phyloP scores from a whole-genome alignment of 1,140 invertebrate genomes.

The Tetramorium parvispinum region DNA sequence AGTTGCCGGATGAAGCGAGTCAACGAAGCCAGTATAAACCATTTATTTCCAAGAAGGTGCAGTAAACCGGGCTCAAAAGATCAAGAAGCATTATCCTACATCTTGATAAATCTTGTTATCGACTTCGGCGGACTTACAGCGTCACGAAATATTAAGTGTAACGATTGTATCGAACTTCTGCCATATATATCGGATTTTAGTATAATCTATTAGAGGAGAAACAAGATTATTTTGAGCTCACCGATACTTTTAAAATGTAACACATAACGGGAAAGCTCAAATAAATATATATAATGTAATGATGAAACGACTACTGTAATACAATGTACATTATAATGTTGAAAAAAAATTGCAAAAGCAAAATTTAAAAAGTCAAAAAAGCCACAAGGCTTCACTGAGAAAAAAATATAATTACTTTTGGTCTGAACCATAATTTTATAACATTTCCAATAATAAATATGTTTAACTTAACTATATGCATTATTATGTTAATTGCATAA shows the following conservation, averaged over 20 bases:
- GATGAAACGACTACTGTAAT: not conserved
- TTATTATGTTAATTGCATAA: too few species aligned
- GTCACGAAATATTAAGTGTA: conserved; percentile 35
- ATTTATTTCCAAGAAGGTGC: conserved; percentile 29
- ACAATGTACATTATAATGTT: not conserved
- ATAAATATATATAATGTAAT: not conserved
- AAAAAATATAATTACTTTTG: too few species aligned
- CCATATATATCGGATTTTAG: conserved; percentile 11
- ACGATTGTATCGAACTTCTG: conserved; percentile 1
- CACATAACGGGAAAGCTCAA: not conserved
- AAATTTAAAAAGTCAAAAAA: not conserved
- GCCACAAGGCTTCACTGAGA: not conserved
- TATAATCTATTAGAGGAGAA: conserved; percentile 3
- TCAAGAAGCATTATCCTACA: conserved; percentile 22
- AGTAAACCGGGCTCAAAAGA: conserved; percentile 16
- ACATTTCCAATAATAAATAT: too few species aligned
- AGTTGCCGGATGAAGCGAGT: conserved; percentile 53
- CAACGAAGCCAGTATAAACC: conserved; percentile 50
- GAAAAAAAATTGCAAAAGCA: not conserved
- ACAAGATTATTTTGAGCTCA: not conserved
- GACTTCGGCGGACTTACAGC: conserved; percentile 25
- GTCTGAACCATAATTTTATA: too few species aligned
- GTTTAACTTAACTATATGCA: too few species aligned
- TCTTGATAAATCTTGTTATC: conserved; percentile 54
- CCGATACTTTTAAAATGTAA: not conserved